Conservation (phyloP, 1,140 invertebrate genomes). For the Lasioglossum baleicum region DNA sequence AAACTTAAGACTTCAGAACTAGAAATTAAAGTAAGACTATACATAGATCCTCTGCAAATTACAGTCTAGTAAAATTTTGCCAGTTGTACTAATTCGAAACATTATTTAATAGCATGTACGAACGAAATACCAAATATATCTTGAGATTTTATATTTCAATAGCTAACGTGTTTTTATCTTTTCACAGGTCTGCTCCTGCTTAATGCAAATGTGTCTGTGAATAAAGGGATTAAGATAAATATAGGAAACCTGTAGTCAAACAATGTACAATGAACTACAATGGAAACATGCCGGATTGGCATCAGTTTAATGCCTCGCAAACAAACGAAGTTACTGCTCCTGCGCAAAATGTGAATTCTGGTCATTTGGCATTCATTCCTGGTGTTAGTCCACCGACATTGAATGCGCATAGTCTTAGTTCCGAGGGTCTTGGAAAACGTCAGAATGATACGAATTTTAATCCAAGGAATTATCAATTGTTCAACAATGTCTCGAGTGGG, state of each 20-base stretch:
- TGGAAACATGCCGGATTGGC: slow-evolving; percentile 66
- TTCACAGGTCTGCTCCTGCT: slow-evolving; percentile 53
- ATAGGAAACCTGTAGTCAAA: slow-evolving; percentile 46
- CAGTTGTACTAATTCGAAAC: background rate
- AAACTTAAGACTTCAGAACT: no score
- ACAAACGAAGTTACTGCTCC: slow-evolving; percentile 51
- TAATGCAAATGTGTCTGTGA: slow-evolving; percentile 14
- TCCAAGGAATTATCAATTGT: slow-evolving; percentile 56
- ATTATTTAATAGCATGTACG: no score
- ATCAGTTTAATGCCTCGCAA: slow-evolving; percentile 60
- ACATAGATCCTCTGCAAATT: background rate
- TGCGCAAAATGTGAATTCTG: slow-evolving; percentile 63
- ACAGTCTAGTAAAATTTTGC: background rate
- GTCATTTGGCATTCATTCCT: slow-evolving; percentile 56
- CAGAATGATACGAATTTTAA: slow-evolving; percentile 53
- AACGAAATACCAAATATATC: no score
- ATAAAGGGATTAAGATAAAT: slow-evolving; percentile 41
- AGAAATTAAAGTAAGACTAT: background rate
- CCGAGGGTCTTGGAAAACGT: slow-evolving; percentile 55
- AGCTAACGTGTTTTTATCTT: background rate
- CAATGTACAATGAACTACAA: slow-evolving; percentile 68
- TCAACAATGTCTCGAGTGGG: slow-evolving; percentile 47
- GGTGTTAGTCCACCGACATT: slow-evolving; percentile 49
- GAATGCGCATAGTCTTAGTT: slow-evolving; percentile 36
- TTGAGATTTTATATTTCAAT: background rate